Conservation (phyloP, 2,113 vertebrate genomes). For the Delphinapterus leucas region DNA sequence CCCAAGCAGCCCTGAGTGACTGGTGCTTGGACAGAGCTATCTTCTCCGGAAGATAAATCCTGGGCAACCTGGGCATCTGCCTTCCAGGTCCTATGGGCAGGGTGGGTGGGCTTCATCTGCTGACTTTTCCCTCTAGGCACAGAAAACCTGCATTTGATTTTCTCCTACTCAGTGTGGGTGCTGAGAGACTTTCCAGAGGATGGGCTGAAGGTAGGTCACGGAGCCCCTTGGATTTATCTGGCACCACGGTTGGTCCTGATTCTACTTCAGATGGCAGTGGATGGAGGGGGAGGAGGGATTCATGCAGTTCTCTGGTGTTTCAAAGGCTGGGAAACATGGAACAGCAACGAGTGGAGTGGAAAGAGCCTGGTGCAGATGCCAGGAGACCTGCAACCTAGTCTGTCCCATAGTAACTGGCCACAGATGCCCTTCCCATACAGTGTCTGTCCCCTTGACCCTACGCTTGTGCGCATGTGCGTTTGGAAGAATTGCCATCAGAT, state of each 20-base stretch:
- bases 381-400: not conserved
- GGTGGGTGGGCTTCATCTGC: not conserved
- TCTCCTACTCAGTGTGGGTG: conserved; percentile 97
- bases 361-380: not conserved
- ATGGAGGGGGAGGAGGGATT: not conserved
- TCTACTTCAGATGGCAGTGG: not conserved
- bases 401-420: accelerated
- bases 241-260: not conserved
- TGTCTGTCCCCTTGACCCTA: not conserved
- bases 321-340: not conserved
- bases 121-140: conserved; percentile 83
- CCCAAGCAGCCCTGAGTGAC: not conserved
- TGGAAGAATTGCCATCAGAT: not conserved
- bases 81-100: not conserved
- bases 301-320: not conserved
- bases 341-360: too few species aligned
- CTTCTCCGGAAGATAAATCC: not conserved
- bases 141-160: conserved; percentile 95
- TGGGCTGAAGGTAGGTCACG: conserved; percentile 89
- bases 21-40: not conserved
- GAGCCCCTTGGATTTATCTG: not conserved
- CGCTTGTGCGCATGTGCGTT: accelerated
- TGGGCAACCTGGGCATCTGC: not conserved
- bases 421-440: not conserved
- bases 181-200: conserved; percentile 95